A percentile compares a stretch with the other conserved stretches of the same genome.
These are phyloP conservation scores for Oryzias woworae DNA, from an alignment of 2,113 vertebrate species.

Conservation along the genomic window DNA sequence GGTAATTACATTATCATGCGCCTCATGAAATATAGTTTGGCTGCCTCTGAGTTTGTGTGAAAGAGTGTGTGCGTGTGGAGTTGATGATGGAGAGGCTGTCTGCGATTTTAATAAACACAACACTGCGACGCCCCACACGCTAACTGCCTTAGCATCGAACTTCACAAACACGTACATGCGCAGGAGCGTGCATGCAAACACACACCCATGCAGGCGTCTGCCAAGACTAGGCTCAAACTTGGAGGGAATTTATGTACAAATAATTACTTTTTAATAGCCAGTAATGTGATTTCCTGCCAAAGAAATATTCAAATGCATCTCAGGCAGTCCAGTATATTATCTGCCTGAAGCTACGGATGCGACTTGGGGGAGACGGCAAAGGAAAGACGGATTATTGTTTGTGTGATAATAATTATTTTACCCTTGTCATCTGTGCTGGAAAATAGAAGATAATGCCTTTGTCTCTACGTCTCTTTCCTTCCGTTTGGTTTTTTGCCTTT, in stretches of 20 bases:
- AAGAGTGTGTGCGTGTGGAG: constrained; percentile 14
- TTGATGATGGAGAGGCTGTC: constrained; percentile 79
- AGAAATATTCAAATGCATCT: constrained; percentile 86
- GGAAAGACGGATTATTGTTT: constrained; percentile 81
- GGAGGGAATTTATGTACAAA: constrained; percentile 83
- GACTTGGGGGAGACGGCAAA: constrained; percentile 66
- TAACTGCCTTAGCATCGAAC: constrained; percentile 83
- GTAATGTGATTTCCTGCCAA: constrained; percentile 85
- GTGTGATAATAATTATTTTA: constrained; percentile 81
- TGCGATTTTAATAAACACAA: constrained; percentile 83
- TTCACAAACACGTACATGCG: constrained; percentile 8
- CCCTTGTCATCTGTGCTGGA: constrained; percentile 69
- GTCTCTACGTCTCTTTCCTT: constrained; percentile 51
- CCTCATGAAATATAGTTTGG: constrained; percentile 74
- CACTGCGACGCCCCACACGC: constrained; percentile 63
- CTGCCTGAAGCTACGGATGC: constrained; percentile 77
- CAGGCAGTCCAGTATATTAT: constrained; percentile 85
- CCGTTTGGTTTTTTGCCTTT: constrained; percentile 24
- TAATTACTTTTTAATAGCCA: constrained; percentile 88
- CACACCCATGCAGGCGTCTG: constrained; percentile 56
- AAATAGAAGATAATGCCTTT: constrained; percentile 68
- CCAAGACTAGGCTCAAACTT: constrained; percentile 74
- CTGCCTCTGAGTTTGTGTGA: constrained; percentile 59
- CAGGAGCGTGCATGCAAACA: constrained; percentile 10
- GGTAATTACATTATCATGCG: constrained; percentile 78